Conservation (phyloP, 2,113 vertebrate genomes). For the Corydoras maculifer region DNA sequence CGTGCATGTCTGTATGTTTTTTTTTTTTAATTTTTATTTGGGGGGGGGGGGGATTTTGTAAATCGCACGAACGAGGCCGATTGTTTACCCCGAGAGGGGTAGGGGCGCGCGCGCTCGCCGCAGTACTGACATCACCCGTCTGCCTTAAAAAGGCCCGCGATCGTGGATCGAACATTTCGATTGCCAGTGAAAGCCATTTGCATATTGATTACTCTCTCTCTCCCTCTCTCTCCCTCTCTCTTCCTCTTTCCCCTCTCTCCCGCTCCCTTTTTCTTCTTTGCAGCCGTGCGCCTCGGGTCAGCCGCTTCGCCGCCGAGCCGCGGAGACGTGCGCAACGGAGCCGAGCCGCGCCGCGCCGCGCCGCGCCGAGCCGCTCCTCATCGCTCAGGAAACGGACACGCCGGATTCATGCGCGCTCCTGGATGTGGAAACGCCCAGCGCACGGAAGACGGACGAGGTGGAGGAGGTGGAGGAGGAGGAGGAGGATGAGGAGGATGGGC, state of each 20-base stretch:
- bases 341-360: not conserved
- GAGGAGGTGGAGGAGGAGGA: conserved; percentile 17
- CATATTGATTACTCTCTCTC: conserved; percentile 93
- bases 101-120: conserved; percentile 66
- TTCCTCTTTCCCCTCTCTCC: not conserved
- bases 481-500: conserved; percentile 2
- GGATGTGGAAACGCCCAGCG: conserved; percentile 7
- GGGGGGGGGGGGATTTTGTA: not conserved
- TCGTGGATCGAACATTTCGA: conserved; percentile 98
- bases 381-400: no score
- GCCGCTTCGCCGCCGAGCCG: no score
- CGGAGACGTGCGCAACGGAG: not conserved
- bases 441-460: not conserved
- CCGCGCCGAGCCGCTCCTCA: no score
- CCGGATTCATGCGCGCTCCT: not conserved
- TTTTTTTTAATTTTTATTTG: not conserved
- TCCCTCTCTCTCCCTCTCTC: conserved; percentile 13
- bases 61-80: not conserved
- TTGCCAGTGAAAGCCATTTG: conserved; percentile 98
- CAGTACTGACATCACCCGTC: conserved; percentile 85
- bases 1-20: not conserved
- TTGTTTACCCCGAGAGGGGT: conserved; percentile 47
- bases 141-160: conserved; percentile 61
- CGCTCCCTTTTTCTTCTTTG: conserved; percentile 15
- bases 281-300: conserved; percentile 71